Base-by-base conservation (phyloP, 2,888 invertebrate species). In the Leptothorax acervorum region DNA sequence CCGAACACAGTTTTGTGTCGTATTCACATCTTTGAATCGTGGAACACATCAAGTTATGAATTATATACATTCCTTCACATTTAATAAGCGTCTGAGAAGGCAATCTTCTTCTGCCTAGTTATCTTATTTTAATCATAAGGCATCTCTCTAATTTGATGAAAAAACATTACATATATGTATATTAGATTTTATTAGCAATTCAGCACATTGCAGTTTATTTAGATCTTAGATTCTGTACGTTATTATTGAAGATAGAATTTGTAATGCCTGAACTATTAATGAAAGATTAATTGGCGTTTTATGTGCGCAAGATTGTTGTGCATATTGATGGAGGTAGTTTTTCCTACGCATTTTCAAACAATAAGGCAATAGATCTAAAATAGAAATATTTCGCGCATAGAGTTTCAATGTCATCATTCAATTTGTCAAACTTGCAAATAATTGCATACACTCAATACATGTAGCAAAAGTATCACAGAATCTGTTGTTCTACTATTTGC, bases 401-500 rank as follows among this genome's bases (percentile, higher is more conserved):
- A 79, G 3, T 3, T 79, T 60, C 4, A 8, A 48, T 63, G 15
- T 63, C n/a, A 18, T 65, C 35, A 65, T 70, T 55, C 23, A 55
- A 70, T 78, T 70, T 53, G 31, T 70, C 31, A 57, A 79, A 35
- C 15, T 31, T 55, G 55, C 55, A 53, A 74, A 45, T 60, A 62
- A n/a, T 65, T 65, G 65, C 39, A 66, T 63, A 45, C 9, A 45
- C n/a, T 28, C 42, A 75, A 23, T 45, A 71, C 6, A 57, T 23
- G 23, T 79, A 71, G 71, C 79, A 79, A 60, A 71, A 79, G 75
- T 88, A 90, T 90, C 89, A 90, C 90, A 90, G 84, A 83, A 85
- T 68, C 28, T 65, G 70, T 82, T 82, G 35, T 83, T 79, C 45
- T 83, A 74, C 51, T 83, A 78, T 55, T 71, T 76, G 71, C 66